phyloP scores from a whole-genome alignment of 2,888 invertebrate genomes.

The Tinea trinotella region DNA sequence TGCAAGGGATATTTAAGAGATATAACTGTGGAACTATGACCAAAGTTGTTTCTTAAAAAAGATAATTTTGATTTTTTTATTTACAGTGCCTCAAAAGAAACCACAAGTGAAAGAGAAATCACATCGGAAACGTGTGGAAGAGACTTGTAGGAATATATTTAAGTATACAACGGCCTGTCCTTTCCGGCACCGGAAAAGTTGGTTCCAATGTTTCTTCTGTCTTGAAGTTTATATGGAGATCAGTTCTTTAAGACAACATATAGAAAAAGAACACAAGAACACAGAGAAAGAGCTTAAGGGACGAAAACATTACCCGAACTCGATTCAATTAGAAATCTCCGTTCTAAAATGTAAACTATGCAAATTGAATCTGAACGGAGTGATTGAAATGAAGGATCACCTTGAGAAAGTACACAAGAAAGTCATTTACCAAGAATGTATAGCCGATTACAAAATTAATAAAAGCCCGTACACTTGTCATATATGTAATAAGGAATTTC shows the following conservation, averaged over 20 bases:
- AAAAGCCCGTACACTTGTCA: constrained; percentile 48
- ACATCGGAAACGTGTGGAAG: constrained; percentile 43
- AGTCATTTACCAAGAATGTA: constrained; percentile 50
- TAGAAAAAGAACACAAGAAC: constrained; percentile 33
- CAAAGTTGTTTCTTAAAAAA: too few species aligned
- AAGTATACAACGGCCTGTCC: constrained; percentile 54
- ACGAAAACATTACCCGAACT: constrained; percentile 51
- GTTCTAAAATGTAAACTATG: constrained; percentile 48
- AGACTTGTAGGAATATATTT: constrained; percentile 45
- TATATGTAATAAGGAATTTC: constrained; percentile 44
- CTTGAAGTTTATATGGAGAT: constrained; percentile 50
- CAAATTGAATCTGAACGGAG: constrained; percentile 38
- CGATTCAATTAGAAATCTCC: constrained; percentile 55
- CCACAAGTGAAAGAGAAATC: constrained; percentile 39
- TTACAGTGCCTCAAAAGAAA: not conserved
- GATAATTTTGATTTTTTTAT: not conserved
- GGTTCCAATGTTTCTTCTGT: constrained; percentile 62
- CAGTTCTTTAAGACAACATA: constrained; percentile 39
- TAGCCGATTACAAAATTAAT: constrained; percentile 55
- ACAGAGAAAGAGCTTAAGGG: constrained; percentile 42
- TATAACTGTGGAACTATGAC: too few species aligned
- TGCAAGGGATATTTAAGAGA: too few species aligned
- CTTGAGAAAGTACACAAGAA: constrained; percentile 41
- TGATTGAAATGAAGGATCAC: constrained; percentile 34
- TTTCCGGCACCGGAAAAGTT: constrained; percentile 55